Percentiles rank a stretch among this genome's conserved stretches.
phyloP scores from a whole-genome alignment of 2,113 vertebrate genomes.

The Psammodynastes pulverulentus region DNA sequence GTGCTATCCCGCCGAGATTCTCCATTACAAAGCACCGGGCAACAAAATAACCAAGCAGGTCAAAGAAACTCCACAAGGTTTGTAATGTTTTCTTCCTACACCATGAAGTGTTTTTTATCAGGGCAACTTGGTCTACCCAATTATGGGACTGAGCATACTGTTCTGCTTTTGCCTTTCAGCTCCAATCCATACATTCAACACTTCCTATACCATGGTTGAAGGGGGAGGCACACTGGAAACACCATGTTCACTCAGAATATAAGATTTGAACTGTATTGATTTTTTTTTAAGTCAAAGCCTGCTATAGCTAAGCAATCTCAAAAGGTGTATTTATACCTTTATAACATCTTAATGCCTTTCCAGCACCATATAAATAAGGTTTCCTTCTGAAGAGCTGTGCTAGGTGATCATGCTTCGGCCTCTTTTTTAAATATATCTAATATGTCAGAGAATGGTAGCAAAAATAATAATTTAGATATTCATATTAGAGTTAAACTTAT shows the following conservation, averaged over 20 bases:
- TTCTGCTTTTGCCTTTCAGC: too few relatives aligned
- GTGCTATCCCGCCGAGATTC: slow-evolving; percentile 89
- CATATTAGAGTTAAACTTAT: background rate
- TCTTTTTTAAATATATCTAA: background rate
- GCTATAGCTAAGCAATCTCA: background rate
- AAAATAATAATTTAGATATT: background rate
- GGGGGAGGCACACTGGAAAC: background rate
- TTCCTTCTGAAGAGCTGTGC: background rate
- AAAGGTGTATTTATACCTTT: background rate
- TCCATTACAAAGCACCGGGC: slow-evolving; percentile 81
- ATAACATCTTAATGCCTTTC: background rate
- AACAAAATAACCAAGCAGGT: slow-evolving; percentile 78
- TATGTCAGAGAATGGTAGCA: background rate
- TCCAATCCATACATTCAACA: too few relatives aligned
- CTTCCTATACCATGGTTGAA: background rate
- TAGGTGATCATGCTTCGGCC: background rate
- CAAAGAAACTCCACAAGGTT: slow-evolving; percentile 88
- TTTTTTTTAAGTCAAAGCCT: background rate
- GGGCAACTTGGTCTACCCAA: too few relatives aligned
- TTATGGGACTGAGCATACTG: too few relatives aligned
- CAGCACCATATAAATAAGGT: background rate
- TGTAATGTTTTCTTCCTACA: slow-evolving; percentile 28
- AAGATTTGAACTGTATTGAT: background rate
- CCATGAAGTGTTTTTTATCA: background rate
- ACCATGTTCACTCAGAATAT: background rate